Evolutionary conservation across 1,140 invertebrate genomes (phyloP), one percentile per base, ranked within the genome.

Genomic region (Pogonognathellus flavescens): DNA sequence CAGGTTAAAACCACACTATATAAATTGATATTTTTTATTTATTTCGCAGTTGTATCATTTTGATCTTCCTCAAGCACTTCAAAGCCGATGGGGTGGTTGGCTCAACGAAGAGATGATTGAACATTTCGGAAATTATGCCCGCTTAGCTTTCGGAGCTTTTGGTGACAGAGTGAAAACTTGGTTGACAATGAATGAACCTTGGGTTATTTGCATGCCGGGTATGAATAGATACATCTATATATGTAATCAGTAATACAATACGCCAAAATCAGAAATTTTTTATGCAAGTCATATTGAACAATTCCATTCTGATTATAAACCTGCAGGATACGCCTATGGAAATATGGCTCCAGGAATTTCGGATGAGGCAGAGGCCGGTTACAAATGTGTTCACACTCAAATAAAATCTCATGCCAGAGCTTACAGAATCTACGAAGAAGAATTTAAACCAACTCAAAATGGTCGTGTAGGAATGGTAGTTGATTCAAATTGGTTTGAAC

Each of bases 131-230:
- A 88, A 89, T 16, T 90, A 88, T 82, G 86, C 89, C 13, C 70
- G 87, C 20, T 16, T 90, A 18, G 57, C 82, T 2, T 90, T 84
- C 62, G 70, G 70, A 11, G 72, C 83, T 6, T 91, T 90, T 87
- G 91, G 91, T 16, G 85, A 88, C 16, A 80, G 91, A 89, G 91
- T 92, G 0, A 91, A 91, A 72, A 85, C 89, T 84, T 95, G 94
- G 94, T 92, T 93, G 1, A 95, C 95, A 0, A 92, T 95, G 85
- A 95, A 95, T 89, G 94, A 95, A 89, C 94, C 94, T 93, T 84
- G 93, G 91, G 93, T 94, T 86, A 92, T 93, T 5, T 94, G 94
- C 86, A 87, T 86, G 16, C 91, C 92, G 85, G 93, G 93, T 55
- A 16, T 14, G n/a, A n/a, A n/a, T n/a, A n/a, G n/a, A n/a, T n/a